phyloP scores from a whole-genome alignment of 1,140 invertebrate genomes.

The Drosophila malerkotliana region DNA sequence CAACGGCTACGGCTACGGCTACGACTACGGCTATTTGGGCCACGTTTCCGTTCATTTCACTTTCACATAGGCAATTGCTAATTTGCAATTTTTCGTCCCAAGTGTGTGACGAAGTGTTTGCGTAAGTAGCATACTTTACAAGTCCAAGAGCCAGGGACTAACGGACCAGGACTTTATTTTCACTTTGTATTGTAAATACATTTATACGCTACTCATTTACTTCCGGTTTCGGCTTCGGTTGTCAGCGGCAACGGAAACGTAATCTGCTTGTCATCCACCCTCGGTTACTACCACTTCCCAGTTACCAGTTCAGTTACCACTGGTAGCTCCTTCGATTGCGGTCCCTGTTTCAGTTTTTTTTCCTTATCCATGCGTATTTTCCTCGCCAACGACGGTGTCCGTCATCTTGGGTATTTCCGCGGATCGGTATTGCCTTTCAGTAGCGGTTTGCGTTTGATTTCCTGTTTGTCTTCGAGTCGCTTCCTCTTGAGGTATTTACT shows the following conservation, averaged over 20 bases:
- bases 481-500: slow-evolving; percentile 40
- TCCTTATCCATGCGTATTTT: slow-evolving; percentile 32
- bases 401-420: slow-evolving; percentile 71
- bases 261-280: slow-evolving; percentile 79
- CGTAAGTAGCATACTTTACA: slow-evolving; percentile 41
- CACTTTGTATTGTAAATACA: slow-evolving; percentile 73
- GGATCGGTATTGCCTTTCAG: slow-evolving; percentile 60
- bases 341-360: slow-evolving; percentile 4
- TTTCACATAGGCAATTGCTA: slow-evolving; percentile 55
- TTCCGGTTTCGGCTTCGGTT: slow-evolving; percentile 70
- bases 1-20: neutral
- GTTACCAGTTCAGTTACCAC: slow-evolving; percentile 33
- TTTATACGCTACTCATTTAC: slow-evolving; percentile 75
- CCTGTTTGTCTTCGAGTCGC: slow-evolving; percentile 67
- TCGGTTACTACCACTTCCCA: slow-evolving; percentile 22
- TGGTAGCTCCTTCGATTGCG: neutral
- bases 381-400: slow-evolving; percentile 15
- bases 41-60: slow-evolving; percentile 60
- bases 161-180: slow-evolving; percentile 43
- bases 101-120: slow-evolving; percentile 38
- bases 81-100: slow-evolving; percentile 51
- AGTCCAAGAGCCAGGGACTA: slow-evolving; percentile 11
- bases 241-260: slow-evolving; percentile 76
- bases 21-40: slow-evolving; percentile 15
- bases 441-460: slow-evolving; percentile 72